These are phyloP conservation scores for Sprattus sprattus DNA, from an alignment of 2,113 vertebrate species.

Conservation along the genomic window DNA sequence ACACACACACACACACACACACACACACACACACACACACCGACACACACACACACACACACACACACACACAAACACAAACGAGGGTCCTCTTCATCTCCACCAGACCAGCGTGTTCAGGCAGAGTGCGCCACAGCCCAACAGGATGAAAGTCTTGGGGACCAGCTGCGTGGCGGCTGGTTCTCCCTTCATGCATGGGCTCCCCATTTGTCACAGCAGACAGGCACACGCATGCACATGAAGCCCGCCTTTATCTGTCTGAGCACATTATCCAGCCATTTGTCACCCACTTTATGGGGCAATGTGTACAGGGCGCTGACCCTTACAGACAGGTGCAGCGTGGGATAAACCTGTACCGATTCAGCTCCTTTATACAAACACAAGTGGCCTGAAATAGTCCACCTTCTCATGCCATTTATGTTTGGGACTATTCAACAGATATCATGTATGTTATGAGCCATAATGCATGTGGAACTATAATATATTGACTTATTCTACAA, in stretches of 20 bases:
- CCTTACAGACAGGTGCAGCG: background rate
- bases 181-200: background rate
- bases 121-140: background rate
- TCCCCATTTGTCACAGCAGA: background rate
- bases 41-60: background rate
- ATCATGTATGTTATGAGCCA: background rate
- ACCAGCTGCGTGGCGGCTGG: background rate
- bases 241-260: constrained; percentile 4
- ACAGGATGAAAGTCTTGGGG: background rate
- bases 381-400: background rate
- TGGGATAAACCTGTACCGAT: background rate
- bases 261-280: constrained; percentile 2
- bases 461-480: background rate
- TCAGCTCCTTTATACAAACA: background rate
- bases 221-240: background rate
- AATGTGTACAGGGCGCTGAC: background rate
- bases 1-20: background rate
- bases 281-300: background rate
- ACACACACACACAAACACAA: background rate
- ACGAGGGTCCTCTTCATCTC: background rate
- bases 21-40: background rate
- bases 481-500: background rate
- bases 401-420: background rate
- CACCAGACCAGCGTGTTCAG: background rate
- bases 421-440: background rate